These are phyloP conservation scores for Sphaerophoria rueppellii DNA, from an alignment of 2,888 invertebrate genomes.

Conservation along the genomic window DNA sequence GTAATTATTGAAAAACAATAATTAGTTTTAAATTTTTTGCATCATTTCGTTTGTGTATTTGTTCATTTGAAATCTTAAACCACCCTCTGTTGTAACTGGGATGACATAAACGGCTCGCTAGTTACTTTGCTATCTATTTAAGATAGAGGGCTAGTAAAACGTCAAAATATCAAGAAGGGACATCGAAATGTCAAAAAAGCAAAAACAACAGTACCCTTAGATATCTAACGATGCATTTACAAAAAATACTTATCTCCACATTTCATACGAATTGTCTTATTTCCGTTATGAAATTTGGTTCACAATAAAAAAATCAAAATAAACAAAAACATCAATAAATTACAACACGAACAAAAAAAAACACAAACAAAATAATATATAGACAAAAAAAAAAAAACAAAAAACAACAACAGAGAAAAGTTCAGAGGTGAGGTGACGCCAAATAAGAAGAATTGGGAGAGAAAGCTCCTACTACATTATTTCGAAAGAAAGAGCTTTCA, in stretches of 20 bases:
- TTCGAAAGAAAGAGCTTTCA: background rate
- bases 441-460: slow-evolving; percentile 1
- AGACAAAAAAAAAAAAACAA: slow-evolving; percentile 9
- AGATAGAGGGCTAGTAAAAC: background rate
- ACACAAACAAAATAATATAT: slow-evolving; percentile 15
- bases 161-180: background rate
- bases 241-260: background rate
- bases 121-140: background rate
- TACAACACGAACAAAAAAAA: slow-evolving; percentile 19
- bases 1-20: slow-evolving; percentile 27
- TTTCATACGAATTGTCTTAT: background rate
- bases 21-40: slow-evolving; percentile 9
- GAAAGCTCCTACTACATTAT: slow-evolving; percentile 8
- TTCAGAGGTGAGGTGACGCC: slow-evolving; percentile 21
- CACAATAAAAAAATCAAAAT: slow-evolving; percentile 35
- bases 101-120: slow-evolving; percentile 30
- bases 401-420: background rate
- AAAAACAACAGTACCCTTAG: slow-evolving; percentile 30
- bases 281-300: slow-evolving; percentile 31
- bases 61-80: background rate
- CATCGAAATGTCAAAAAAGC: slow-evolving; percentile 1
- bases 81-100: background rate
- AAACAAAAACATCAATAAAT: slow-evolving; percentile 34
- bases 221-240: slow-evolving; percentile 29
- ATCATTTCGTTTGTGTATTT: background rate